Evolutionary conservation across 2,113 vertebrate species (phyloP).

Genomic region (Macaca mulatta): DNA sequence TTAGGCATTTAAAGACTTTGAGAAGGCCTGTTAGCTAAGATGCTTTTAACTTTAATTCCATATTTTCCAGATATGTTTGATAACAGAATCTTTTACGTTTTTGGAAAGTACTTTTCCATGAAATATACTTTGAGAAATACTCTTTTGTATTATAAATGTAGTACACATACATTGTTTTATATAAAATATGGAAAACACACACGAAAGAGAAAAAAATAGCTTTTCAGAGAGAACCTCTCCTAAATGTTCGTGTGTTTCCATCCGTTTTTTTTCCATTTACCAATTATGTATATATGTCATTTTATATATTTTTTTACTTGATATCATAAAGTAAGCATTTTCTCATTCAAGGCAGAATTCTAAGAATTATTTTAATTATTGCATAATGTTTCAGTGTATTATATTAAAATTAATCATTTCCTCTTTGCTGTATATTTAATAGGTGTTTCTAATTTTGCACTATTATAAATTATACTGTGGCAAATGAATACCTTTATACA

Average conservation of each 20-base stretch:
- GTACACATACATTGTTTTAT: background rate
- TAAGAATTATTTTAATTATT: slow-evolving; percentile 6
- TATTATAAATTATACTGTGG: background rate
- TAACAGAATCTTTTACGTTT: background rate
- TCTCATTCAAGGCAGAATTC: background rate
- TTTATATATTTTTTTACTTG: background rate
- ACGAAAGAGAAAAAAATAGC: background rate
- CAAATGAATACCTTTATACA: background rate
- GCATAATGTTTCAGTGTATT: background rate
- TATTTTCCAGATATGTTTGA: background rate
- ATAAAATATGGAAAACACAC: background rate
- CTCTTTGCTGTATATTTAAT: background rate
- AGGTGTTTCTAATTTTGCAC: background rate
- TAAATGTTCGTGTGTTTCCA: background rate
- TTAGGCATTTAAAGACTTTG: background rate
- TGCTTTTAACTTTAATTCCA: background rate
- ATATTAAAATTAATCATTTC: slow-evolving; percentile 13
- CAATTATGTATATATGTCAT: background rate
- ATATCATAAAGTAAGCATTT: background rate
- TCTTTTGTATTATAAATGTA: background rate
- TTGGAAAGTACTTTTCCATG: background rate
- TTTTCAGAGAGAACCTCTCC: background rate
- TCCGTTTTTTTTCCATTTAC: background rate
- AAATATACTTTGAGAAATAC: slow-evolving; percentile 15
- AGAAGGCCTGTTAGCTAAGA: background rate